Evolutionary conservation across 1,140 invertebrate genomes (phyloP), one percentile per base, ranked within the genome.

Genomic region (Lethocerus indicus): DNA sequence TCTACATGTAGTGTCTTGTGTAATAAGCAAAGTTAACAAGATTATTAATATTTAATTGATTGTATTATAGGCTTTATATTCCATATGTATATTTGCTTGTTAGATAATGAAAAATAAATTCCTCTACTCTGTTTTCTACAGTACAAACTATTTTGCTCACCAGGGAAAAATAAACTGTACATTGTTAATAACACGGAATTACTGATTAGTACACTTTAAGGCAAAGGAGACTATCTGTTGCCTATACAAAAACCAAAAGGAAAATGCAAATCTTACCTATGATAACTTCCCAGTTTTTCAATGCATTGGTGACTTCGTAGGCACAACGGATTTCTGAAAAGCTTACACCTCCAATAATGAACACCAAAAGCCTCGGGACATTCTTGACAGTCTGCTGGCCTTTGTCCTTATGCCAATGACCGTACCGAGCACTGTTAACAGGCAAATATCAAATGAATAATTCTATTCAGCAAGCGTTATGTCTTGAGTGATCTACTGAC

Each of bases 201-300:
- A 20, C 9, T 9, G 36, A 25, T 13, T 13, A 32, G 5, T 21
- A 32, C 12, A 46, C 23, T 28, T 12, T 44, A 16, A 35, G n/a
- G 36, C 4, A 13, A 29, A 18, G 14, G 13, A 14, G 7, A 21
- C 2, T 3, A 39, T 4, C 18, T 24, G 24, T 3, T 49, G 9
- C 26, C n/a, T 27, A 18, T 18, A 50, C 16, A 20, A 9, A 44
- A n/a, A 47, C 25, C 12, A 32, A 9, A 40, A 13, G 9, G 35
- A 35, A 27, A 46, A 9, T 7, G n/a, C 9, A 52, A 28, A 52
- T 48, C 71, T 65, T 67, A 83, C 93, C 96, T 56, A 98, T 81
- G 56, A 98, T 87, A 25, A 99, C 92, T 69, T 99, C 96, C 95
- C 95, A 99, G 66, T 97, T 98, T 67, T 97, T 97, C 27, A 84